Evolutionary conservation across 2,888 invertebrate genomes (phyloP).

Genomic region (Amphipyra berbera): DNA sequence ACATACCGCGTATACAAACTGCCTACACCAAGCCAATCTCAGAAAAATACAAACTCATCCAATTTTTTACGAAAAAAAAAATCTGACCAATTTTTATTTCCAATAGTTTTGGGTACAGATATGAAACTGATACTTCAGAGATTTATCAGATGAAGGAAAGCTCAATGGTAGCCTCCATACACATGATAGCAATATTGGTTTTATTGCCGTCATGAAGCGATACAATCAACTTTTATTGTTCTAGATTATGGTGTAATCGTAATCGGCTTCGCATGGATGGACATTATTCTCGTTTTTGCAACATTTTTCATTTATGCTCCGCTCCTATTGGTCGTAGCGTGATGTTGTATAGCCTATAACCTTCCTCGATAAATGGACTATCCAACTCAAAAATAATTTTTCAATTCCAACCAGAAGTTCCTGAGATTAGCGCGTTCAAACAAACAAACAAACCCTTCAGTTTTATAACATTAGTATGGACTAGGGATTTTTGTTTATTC

Average conservation of each 20-base stretch:
- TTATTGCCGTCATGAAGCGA: slow-evolving; percentile 63
- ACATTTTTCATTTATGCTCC: too few relatives aligned
- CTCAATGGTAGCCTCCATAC: slow-evolving; percentile 28
- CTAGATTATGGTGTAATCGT: slow-evolving; percentile 49
- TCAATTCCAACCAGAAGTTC: too few relatives aligned
- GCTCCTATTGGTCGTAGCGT: too few relatives aligned
- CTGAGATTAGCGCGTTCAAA: too few relatives aligned
- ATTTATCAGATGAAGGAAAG: slow-evolving; percentile 36
- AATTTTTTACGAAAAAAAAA: slow-evolving; percentile 36
- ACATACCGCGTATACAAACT: slow-evolving; percentile 20
- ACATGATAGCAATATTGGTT: slow-evolving; percentile 61
- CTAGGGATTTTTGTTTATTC: too few relatives aligned
- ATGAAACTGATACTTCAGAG: slow-evolving; percentile 39
- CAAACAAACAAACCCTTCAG: too few relatives aligned
- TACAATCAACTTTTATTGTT: slow-evolving; percentile 66
- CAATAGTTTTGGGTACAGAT: slow-evolving; percentile 35
- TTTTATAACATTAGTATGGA: too few relatives aligned
- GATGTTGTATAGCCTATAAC: too few relatives aligned
- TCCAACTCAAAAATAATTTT: too few relatives aligned
- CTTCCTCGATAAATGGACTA: too few relatives aligned
- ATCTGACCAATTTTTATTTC: slow-evolving; percentile 30
- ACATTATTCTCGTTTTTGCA: too few relatives aligned
- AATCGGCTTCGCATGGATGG: too few relatives aligned
- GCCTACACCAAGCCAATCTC: slow-evolving; percentile 26
- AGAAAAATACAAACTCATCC: slow-evolving; percentile 33